Percentiles rank a stretch among this genome's conserved stretches.
phyloP scores from a whole-genome alignment of 2,888 invertebrate genomes.

The Chalcosyrphus nemorum region DNA sequence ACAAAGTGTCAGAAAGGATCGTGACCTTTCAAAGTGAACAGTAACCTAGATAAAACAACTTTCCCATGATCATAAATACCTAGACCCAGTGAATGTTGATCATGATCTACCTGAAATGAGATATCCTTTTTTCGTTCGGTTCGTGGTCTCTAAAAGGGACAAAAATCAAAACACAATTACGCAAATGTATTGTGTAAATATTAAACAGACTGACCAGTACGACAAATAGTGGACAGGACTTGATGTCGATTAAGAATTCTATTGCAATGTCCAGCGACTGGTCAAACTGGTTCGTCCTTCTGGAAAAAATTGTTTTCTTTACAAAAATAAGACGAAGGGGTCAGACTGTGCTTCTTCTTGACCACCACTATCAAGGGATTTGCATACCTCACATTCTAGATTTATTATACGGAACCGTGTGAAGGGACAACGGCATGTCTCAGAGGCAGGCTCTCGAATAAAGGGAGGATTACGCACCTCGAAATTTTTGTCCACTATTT shows the following conservation, averaged over 20 bases:
- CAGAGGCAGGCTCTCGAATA: slow-evolving; percentile 30
- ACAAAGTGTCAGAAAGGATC: slow-evolving; percentile 65
- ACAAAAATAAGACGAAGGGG: slow-evolving; percentile 44
- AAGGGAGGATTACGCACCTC: slow-evolving; percentile 72
- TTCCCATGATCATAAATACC: slow-evolving; percentile 61
- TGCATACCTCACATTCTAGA: slow-evolving; percentile 63
- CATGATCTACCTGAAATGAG: slow-evolving; percentile 67
- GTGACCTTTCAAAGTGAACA: slow-evolving; percentile 56
- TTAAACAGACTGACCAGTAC: slow-evolving; percentile 74
- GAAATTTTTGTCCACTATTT: slow-evolving; percentile 56
- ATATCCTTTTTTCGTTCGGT: slow-evolving; percentile 46
- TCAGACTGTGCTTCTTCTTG: slow-evolving; percentile 39
- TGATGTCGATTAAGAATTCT: slow-evolving; percentile 59
- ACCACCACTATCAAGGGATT: slow-evolving; percentile 59
- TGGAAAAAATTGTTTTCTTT: slow-evolving; percentile 12
- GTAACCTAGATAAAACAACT: slow-evolving; percentile 34
- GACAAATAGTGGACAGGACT: slow-evolving; percentile 69
- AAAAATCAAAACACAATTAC: slow-evolving; percentile 79
- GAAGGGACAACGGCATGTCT: slow-evolving; percentile 55
- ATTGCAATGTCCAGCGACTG: slow-evolving; percentile 44
- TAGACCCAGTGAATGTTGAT: not conserved
- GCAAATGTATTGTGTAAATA: slow-evolving; percentile 80
- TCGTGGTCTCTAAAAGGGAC: slow-evolving; percentile 42
- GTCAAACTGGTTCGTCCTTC: slow-evolving; percentile 60
- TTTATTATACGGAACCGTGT: slow-evolving; percentile 66